Base-by-base conservation (phyloP, 2,888 invertebrate genomes). In the Andrena marginata region DNA sequence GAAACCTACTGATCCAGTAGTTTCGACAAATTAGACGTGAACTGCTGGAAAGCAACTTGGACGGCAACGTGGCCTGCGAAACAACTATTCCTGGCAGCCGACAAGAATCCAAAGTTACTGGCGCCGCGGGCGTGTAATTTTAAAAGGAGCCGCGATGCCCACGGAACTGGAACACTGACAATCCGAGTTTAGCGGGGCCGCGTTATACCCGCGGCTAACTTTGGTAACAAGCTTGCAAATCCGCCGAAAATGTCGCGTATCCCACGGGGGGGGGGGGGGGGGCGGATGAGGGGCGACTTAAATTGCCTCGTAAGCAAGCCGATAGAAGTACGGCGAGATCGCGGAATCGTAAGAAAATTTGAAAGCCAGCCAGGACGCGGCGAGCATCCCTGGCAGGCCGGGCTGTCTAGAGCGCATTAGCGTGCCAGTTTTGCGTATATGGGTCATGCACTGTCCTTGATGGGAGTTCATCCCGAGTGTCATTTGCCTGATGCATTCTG, bases 281-380 rank as follows among this genome's bases (percentile, higher is more conserved):
- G n/a, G n/a, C n/a, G n/a, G n/a, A n/a, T n/a, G n/a, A n/a, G n/a
- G n/a, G 59, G 31, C 59, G 81, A 81, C 82, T 75, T 74, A 69
- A 81, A 81, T 81, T 74, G 81, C 74, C 74, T 60, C 81, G 81
- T 70, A 74, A 74, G 82, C 69, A 74, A 51, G 60, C 59, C 80
- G 80, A 73, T 69, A 60, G 63, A 51, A 51, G 64, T 42, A 4
- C 65, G 16, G 29, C n/a, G 7, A n/a, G 26, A 59, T 73, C 73
- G 68, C 54, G 63, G 42, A 33, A 65, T 69, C 13, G 51, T 69
- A 79, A 81, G 79, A 70, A 81, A 74, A 74, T 81, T 81, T 81
- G 81, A 81, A 81, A 74, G 31, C 23, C 59, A 16, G 81, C 81
- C 81, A 81, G 59, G 64, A 74, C 35, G 7, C 10, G 33, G 51